Conservation (phyloP, 2,797 vertebrate genomes). For the Microctenopoma steveboyesi region DNA sequence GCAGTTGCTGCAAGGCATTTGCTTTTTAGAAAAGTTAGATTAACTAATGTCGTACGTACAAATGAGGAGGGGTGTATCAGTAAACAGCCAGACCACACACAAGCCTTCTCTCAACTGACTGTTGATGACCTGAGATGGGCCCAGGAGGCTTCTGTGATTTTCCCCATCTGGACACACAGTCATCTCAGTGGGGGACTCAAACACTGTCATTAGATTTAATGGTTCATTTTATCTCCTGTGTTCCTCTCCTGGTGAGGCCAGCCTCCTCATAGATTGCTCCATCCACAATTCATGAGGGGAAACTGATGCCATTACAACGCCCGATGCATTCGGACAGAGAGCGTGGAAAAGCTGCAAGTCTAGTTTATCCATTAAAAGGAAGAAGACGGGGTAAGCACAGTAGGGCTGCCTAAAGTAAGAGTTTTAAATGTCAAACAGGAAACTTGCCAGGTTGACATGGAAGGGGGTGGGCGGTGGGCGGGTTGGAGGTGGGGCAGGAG, state of each 20-base stretch:
- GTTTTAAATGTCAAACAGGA: conserved; percentile 24
- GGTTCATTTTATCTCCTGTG: conserved; percentile 49
- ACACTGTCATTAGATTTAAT: conserved; percentile 58
- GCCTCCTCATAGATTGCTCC: conserved; percentile 53
- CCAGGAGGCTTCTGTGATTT: conserved; percentile 49
- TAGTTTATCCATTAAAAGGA: conserved; percentile 15
- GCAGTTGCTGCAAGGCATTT: neutral
- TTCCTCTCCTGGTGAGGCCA: conserved; percentile 67
- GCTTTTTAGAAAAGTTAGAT: neutral
- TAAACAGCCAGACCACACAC: conserved; percentile 31
- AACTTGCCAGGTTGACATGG: conserved; percentile 14
- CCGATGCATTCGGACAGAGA: neutral
- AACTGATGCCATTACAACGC: conserved; percentile 42
- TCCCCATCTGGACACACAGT: conserved; percentile 32
- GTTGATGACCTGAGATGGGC: conserved; percentile 29
- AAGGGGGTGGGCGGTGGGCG: neutral
- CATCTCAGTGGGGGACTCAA: conserved; percentile 46
- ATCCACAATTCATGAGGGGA: conserved; percentile 71
- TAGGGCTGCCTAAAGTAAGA: conserved; percentile 10
- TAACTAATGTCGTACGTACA: neutral
- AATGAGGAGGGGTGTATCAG: neutral
- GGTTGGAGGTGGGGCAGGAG: neutral
- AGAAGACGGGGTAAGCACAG: neutral
- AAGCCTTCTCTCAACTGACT: conserved; percentile 3
- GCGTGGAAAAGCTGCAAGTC: neutral